These are phyloP conservation scores for Trichacis sp. DNA, from an alignment of 2,888 invertebrate genomes.

Conservation along the genomic window DNA sequence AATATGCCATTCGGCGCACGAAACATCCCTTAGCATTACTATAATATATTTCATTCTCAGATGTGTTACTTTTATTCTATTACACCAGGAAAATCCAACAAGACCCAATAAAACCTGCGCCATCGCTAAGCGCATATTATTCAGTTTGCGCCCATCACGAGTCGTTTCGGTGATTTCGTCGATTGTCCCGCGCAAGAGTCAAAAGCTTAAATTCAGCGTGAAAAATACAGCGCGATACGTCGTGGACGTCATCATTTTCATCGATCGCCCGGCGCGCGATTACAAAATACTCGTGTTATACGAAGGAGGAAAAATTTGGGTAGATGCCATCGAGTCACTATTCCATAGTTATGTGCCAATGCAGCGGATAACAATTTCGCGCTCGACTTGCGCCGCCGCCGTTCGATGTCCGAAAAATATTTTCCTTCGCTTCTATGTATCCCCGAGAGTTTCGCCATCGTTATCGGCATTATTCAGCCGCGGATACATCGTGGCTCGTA, in stretches of 20 bases:
- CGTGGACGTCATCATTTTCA: not conserved
- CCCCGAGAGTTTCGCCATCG: not conserved
- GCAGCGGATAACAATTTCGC: constrained; percentile 6
- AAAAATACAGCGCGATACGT: not conserved
- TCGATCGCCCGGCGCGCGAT: not conserved
- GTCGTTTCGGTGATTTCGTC: too few relatives aligned
- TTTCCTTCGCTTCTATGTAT: constrained; percentile 1
- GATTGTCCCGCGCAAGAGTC: too few relatives aligned
- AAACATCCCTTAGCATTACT: too few relatives aligned
- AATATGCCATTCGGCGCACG: too few relatives aligned
- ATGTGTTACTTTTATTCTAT: too few relatives aligned
- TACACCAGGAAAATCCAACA: too few relatives aligned
- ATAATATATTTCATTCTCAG: too few relatives aligned
- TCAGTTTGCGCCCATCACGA: too few relatives aligned
- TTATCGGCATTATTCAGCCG: constrained; percentile 4
- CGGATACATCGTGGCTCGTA: not conserved
- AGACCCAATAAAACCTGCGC: too few relatives aligned
- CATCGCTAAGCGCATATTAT: too few relatives aligned
- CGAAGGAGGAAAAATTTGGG: not conserved
- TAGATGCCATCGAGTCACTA: constrained; percentile 4
- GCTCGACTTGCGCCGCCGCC: constrained; percentile 4
- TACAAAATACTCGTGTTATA: not conserved
- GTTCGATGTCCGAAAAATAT: constrained; percentile 8
- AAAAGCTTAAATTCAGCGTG: not conserved
- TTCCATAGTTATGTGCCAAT: constrained; percentile 5